Evolutionary conservation across 2,888 invertebrate genomes (phyloP), one percentile per base, ranked within the genome.

Genomic region (Glaucopsyche alexis): DNA sequence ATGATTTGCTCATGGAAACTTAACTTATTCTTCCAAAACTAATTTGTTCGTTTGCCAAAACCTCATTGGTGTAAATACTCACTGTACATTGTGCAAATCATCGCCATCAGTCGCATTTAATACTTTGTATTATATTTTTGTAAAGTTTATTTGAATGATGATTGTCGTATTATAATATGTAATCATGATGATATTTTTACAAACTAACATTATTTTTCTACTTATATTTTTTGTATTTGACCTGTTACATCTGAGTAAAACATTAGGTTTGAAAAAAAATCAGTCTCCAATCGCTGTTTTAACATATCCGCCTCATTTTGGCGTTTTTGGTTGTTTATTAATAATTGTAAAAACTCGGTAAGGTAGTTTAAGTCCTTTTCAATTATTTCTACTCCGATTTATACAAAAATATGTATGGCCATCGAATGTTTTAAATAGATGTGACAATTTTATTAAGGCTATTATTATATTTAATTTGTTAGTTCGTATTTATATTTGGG

Each of bases 101-200:
- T 60, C 29, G 60, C 50, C 40, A 40, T 38, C 38, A 13, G n/a
- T 72, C 65, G 72, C 72, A 72, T 72, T 72, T 71, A 71, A 60
- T 14, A 71, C 19, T 16, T 72, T 65, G 72, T 72, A 66, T 72
- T 66, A 72, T 72, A 72, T 72, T 72, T 72, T 72, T 72, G 19
- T 72, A 72, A 45, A 66, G 65, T 72, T 50, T 40, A 42, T 65
- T 72, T 40, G 29, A 50, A 72, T 19, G 38, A 60, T 47, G n/a
- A 65, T n/a, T 72, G 40, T 49, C 69, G 69, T 69, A 69, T 69
- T 67, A 16, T 66, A 66, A 29, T 29, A n/a, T n/a, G n/a, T n/a
- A 29, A 66, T 67, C 67, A 16, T 67, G 47, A 47, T 67, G 19
- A 45, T 67, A 45, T 45, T 19, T 45, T 67, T 16, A 60, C 13